Base-by-base conservation (phyloP, 2,113 vertebrate species). In the Neoarius graeffei region DNA sequence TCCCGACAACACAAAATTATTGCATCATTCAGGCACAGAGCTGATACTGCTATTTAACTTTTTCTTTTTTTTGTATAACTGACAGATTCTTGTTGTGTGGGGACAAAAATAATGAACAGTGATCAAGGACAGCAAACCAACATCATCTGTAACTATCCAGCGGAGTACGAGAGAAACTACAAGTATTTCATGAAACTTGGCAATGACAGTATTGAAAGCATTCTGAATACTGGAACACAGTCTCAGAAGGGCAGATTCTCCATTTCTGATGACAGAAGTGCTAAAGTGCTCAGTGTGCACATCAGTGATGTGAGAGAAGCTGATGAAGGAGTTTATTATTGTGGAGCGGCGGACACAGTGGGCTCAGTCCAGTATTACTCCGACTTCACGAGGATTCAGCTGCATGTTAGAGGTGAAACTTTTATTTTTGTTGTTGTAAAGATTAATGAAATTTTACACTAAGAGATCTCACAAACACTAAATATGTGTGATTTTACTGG, bases 11-110 rank as follows among this genome's bases (percentile, higher is more conserved):
- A 30, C n/a, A 80, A 20, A 52, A 7, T 19, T 50, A 48, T 52
- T 25, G 20, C 35, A 60, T 19, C 42, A 64, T 15, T 42, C 20
- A 3, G 2, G 1, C 5, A 20, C 27, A 57, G 2, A 57, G 56
- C 11, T 50, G 5, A 27, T 8, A 23, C 0, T 54, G 30, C 23
- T 71, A 62, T 20, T 48, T 8, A 1, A 17, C 0, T n/a, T 6
- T 59, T 14, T 50, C 3, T n/a, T 88, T n/a, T 67, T 17, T 11
- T 35, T 8, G 5, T 67, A 19, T 82, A 7, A 85, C 52, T 82
- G 57, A 48, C 81, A 92, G 91, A 87, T 90, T 15, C 17, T 10
- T 82, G 56, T 60, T 87, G 85, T 20, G 50, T 25, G 11, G 3
- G 0, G 42, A 10, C 69, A 66, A 30, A 84, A 42, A 89, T 1